Evolutionary conservation across 2,113 vertebrate genomes (phyloP), one percentile per base, ranked within the genome.

Genomic region (Lagenorhynchus albirostris): DNA sequence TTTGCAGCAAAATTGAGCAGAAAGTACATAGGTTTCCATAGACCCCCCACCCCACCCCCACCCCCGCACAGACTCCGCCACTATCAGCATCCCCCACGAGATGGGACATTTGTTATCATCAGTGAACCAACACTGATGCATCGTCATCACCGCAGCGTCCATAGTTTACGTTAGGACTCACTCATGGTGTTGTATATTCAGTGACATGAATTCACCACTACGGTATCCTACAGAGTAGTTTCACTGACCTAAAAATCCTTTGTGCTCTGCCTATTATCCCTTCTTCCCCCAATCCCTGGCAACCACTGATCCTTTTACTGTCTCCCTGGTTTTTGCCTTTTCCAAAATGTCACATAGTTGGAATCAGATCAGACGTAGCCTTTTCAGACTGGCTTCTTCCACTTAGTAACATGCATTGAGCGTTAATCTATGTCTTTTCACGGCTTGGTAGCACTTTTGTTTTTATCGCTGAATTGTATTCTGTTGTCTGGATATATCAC

Each of bases 101-200:
- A 63, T 21, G 53, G 41, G 33, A 15, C 53, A 0, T 17, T 38
- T n/a, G 38, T 71, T 53, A 62, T 11, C 9, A 7, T 71, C 47
- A 18, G 0, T 20, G 23, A 55, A 31, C 74, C 44, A 5, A 9
- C 33, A 31, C 2, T 1, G 41, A 44, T 1, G 8, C 1, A 1
- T 29, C 21, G 4, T 26, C 1, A 25, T n/a, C 65, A 20, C 23
- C 8, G 62, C 71, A 2, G 2, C 23, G 73, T 29, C 89, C n/a
- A 0, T 15, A 8, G 74, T 50, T 33, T 12, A 5, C 14, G 1
- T 20, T 38, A 17, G 41, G 9, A 2, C 21, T n/a, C 71, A 14
- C 62, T 47, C 38, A 62, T 38, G 25, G 20, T 4, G 26, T 12
- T 33, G 33, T 17, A 0, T 17, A 1, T 41, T 41, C 26, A 3